Conservation (phyloP, 2,888 invertebrate genomes). For the Drosophila ochracea region DNA sequence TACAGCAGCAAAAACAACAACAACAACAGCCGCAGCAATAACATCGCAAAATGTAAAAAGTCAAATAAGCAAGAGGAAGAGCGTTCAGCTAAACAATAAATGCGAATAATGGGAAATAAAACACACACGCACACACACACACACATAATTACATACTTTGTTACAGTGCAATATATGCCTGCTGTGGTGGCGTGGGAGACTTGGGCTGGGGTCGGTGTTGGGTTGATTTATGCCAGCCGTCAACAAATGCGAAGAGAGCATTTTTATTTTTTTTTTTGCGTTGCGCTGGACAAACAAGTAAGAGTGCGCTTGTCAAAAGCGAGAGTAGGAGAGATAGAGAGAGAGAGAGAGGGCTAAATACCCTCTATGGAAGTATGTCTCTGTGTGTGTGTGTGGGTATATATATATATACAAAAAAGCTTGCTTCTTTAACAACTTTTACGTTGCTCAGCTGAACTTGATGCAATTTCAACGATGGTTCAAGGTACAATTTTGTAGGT, state of each 20-base stretch:
- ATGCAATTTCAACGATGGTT: neutral
- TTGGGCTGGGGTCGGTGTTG: neutral
- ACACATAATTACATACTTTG: neutral
- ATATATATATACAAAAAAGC: neutral
- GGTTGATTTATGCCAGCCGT: neutral
- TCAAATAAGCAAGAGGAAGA: slow-evolving; percentile 9
- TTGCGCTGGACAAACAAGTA: slow-evolving; percentile 11
- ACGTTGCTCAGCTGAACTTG: neutral
- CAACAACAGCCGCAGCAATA: neutral
- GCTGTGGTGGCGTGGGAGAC: neutral
- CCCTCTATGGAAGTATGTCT: neutral
- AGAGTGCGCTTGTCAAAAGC: neutral
- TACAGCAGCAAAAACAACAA: neutral
- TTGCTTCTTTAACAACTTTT: neutral
- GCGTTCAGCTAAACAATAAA: slow-evolving; percentile 48
- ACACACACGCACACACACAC: neutral
- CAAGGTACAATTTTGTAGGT: neutral
- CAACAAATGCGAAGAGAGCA: slow-evolving; percentile 46
- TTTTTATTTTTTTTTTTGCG: slow-evolving; percentile 6
- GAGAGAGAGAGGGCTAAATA: neutral
- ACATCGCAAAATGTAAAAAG: slow-evolving; percentile 32
- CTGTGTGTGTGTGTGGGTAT: neutral
- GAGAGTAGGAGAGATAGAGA: neutral
- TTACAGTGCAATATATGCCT: slow-evolving; percentile 17
- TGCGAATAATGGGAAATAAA: neutral